These are phyloP conservation scores for Lottia scabra DNA, from an alignment of 2,888 invertebrate species.

Conservation along the genomic window DNA sequence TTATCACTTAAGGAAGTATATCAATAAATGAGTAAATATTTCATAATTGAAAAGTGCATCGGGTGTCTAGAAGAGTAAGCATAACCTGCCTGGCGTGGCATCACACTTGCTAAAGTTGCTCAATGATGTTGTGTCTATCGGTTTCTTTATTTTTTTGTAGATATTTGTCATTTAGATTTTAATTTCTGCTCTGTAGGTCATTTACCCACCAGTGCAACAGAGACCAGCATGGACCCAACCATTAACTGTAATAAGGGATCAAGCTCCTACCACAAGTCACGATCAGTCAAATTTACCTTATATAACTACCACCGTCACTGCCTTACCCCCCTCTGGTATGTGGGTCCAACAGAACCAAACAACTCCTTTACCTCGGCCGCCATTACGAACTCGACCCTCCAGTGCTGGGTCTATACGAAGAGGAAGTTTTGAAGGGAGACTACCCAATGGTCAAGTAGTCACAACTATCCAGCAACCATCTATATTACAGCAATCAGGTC, in stretches of 20 bases:
- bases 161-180: constrained; percentile 7
- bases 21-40: too few relatives aligned
- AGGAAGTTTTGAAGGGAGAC: background rate
- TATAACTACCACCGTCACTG: constrained; percentile 29
- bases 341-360: constrained; percentile 34
- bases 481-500: too few relatives aligned
- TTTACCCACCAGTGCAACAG: constrained; percentile 57
- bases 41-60: too few relatives aligned
- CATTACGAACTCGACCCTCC: constrained; percentile 60
- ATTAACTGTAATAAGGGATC: constrained; percentile 38
- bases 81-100: too few relatives aligned
- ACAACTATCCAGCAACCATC: background rate
- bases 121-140: too few relatives aligned
- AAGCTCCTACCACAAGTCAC: constrained; percentile 6
- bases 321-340: constrained; percentile 35
- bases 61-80: too few relatives aligned
- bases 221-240: constrained; percentile 58
- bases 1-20: too few relatives aligned
- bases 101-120: too few relatives aligned
- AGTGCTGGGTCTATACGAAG: constrained; percentile 59
- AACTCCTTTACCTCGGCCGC: constrained; percentile 53
- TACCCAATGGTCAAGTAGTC: background rate
- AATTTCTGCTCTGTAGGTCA: constrained; percentile 36
- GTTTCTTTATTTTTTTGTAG: background rate
- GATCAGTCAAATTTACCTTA: constrained; percentile 35